Conservation (phyloP, 2,113 vertebrate species). For the Corythoichthys intestinalis region DNA sequence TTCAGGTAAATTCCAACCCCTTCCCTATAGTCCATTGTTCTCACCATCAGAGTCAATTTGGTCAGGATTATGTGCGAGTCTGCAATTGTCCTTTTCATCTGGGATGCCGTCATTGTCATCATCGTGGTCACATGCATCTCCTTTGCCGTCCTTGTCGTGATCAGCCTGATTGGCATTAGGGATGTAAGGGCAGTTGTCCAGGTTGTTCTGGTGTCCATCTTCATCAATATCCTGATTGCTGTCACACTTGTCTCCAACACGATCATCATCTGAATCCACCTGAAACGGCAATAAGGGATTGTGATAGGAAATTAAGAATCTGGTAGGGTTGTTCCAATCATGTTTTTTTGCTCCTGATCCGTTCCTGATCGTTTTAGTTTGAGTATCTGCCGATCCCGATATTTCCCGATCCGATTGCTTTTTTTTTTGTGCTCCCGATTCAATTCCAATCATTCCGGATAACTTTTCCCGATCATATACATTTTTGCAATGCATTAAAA, state of each 20-base stretch:
- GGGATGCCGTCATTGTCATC: constrained; percentile 97
- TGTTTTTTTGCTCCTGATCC: too few species aligned
- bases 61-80: constrained; percentile 87
- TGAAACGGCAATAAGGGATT: constrained; percentile 39
- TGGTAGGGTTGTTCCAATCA: too few species aligned
- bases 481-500: too few species aligned
- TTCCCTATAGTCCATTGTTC: constrained; percentile 17
- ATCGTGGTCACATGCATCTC: constrained; percentile 94
- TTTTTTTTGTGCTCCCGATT: too few species aligned
- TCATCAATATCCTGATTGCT: constrained; percentile 99
- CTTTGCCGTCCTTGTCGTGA: constrained; percentile 97
- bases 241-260: constrained; percentile 92
- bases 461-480: too few species aligned
- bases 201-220: constrained; percentile 97
- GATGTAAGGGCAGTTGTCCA: constrained; percentile 98
- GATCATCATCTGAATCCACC: constrained; percentile 93
- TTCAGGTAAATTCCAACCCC: background rate
- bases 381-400: too few species aligned
- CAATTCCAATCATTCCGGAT: too few species aligned
- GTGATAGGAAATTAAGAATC: background rate
- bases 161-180: constrained; percentile 97
- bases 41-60: constrained; percentile 93
- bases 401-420: too few species aligned
- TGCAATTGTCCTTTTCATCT: constrained; percentile 96
- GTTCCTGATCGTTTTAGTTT: too few species aligned